phyloP scores from a whole-genome alignment of 2,113 vertebrate genomes.

The Elephantulus edwardii region DNA sequence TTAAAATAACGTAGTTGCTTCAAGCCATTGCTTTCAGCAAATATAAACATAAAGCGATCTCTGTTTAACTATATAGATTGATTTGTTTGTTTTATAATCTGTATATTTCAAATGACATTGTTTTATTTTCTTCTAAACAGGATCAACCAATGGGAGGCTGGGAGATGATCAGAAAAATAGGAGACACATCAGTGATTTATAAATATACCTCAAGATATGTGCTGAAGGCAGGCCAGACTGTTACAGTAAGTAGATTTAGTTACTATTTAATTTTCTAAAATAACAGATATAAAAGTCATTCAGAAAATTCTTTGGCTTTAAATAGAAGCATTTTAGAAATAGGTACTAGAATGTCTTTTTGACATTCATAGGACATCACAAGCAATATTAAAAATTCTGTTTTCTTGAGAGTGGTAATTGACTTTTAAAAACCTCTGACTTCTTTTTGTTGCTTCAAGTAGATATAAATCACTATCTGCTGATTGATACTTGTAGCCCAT shows the following conservation, averaged over 20 bases:
- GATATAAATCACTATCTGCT: neutral
- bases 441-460: slow-evolving; percentile 27
- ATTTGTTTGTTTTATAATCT: neutral
- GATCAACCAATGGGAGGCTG: slow-evolving; percentile 95
- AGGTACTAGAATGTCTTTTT: slow-evolving; percentile 27
- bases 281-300: neutral
- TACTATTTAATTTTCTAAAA: slow-evolving; percentile 13
- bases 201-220: slow-evolving; percentile 93
- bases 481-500: neutral
- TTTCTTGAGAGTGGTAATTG: slow-evolving; percentile 1
- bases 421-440: slow-evolving; percentile 23
- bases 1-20: no score
- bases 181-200: slow-evolving; percentile 87
- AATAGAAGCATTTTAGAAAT: slow-evolving; percentile 46
- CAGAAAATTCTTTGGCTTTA: neutral
- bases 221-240: slow-evolving; percentile 93
- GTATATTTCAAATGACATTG: slow-evolving; percentile 9
- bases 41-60: neutral
- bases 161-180: slow-evolving; percentile 89
- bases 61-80: neutral
- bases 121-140: slow-evolving; percentile 79
- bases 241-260: slow-evolving; percentile 87
- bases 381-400: neutral
- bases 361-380: slow-evolving; percentile 3
- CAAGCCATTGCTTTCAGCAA: neutral